A percentile compares a stretch with the other conserved stretches of the same genome.
Evolutionary conservation across 2,113 vertebrate genomes (phyloP).

Genomic region (Heterotilapia buettikoferi): DNA sequence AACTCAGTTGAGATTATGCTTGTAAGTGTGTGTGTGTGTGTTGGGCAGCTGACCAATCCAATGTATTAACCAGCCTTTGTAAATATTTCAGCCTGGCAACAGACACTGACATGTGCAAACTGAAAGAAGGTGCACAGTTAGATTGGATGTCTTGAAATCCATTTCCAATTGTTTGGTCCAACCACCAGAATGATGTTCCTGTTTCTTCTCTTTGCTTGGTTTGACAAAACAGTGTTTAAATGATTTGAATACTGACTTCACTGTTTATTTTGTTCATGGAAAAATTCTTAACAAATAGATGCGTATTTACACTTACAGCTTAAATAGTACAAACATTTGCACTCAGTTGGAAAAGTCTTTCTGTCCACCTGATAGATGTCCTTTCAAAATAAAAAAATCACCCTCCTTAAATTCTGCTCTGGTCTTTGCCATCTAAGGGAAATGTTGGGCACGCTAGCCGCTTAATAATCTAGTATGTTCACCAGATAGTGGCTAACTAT

Average conservation of each 20-base stretch:
- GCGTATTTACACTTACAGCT: neutral
- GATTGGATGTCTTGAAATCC: neutral
- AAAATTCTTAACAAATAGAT: neutral
- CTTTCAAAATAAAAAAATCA: neutral
- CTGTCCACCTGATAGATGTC: neutral
- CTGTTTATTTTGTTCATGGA: neutral
- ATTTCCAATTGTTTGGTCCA: neutral
- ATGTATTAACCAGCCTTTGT: constrained; percentile 1
- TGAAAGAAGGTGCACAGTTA: neutral
- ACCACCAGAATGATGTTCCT: neutral
- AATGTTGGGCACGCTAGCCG: neutral
- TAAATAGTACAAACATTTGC: neutral
- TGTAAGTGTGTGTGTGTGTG: neutral
- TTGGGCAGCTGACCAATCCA: constrained; percentile 6
- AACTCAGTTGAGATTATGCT: neutral
- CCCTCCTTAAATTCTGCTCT: neutral
- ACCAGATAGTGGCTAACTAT: neutral
- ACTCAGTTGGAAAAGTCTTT: neutral
- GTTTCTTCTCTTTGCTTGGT: neutral
- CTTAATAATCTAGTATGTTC: neutral
- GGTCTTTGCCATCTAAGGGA: neutral
- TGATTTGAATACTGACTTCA: neutral
- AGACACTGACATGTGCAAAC: neutral
- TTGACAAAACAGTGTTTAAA: neutral
- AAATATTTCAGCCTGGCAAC: neutral